Percentiles rank a stretch among this genome's conserved stretches.
phyloP scores from a whole-genome alignment of 2,888 invertebrate species.

The Agriotes lineatus region DNA sequence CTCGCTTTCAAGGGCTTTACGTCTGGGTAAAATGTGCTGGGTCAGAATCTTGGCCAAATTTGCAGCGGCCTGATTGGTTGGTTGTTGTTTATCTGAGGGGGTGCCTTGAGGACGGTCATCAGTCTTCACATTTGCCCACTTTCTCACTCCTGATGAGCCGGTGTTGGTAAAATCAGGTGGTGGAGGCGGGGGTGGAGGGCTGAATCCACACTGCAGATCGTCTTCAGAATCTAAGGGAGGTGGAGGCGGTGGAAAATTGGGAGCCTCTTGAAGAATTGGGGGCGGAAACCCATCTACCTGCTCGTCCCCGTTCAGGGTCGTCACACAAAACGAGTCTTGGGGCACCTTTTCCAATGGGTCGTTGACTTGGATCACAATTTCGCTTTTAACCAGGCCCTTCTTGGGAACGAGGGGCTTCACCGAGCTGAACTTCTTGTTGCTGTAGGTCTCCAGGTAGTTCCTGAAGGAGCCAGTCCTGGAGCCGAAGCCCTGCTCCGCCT shows the following conservation, averaged over 20 bases:
- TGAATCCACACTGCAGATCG: neutral
- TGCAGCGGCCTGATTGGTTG: constrained; percentile 27
- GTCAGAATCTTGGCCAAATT: constrained; percentile 37
- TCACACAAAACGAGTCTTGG: neutral
- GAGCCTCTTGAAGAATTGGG: neutral
- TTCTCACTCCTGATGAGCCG: neutral
- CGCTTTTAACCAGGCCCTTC: constrained; percentile 54
- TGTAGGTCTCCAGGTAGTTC: constrained; percentile 52
- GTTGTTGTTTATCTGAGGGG: constrained; percentile 9
- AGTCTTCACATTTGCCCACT: constrained; percentile 25
- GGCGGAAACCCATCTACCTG: neutral
- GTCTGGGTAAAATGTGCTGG: constrained; percentile 21
- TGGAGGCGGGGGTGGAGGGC: constrained; percentile 47
- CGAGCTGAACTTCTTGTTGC: constrained; percentile 52
- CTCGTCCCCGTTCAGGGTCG: neutral
- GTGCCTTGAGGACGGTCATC: neutral
- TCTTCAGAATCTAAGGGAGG: neutral
- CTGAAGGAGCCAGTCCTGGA: constrained; percentile 48
- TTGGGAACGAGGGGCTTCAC: constrained; percentile 49
- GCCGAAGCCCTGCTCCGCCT: constrained; percentile 27
- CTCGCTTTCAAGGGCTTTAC: constrained; percentile 8
- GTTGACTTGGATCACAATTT: constrained; percentile 58
- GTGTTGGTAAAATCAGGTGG: constrained; percentile 33
- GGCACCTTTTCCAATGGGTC: constrained; percentile 12
- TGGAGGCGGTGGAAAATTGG: constrained; percentile 42